These are phyloP conservation scores for Tamandua tetradactyla DNA, from an alignment of 2,797 vertebrate genomes.

Conservation along the genomic window DNA sequence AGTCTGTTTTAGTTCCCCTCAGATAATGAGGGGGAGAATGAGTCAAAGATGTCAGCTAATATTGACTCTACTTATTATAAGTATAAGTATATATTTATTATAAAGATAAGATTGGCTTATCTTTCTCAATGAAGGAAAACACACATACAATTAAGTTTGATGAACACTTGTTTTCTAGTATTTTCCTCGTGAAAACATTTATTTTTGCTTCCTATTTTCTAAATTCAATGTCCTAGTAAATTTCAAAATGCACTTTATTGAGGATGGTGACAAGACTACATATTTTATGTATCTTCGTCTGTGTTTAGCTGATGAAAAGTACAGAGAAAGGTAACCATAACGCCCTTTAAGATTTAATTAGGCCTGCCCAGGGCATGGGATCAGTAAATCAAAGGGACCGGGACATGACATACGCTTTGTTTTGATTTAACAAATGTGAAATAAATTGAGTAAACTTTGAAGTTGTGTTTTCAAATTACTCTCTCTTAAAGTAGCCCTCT, in stretches of 20 bases:
- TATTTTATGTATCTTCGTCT: neutral
- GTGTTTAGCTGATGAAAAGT: neutral
- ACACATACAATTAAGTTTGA: neutral
- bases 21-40: neutral
- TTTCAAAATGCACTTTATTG: conserved; percentile 17
- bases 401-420: neutral
- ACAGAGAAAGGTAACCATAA: neutral
- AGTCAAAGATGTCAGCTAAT: neutral
- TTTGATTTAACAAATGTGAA: neutral
- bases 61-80: too few relatives aligned
- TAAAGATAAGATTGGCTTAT: too few relatives aligned
- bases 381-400: neutral
- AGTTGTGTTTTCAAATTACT: neutral
- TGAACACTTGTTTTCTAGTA: neutral
- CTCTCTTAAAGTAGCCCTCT: neutral
- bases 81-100: too few relatives aligned
- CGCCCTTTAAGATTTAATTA: neutral
- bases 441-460: neutral
- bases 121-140: neutral
- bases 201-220: neutral
- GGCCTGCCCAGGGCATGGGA: neutral
- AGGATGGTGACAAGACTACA: neutral
- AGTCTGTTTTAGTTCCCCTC: too few relatives aligned
- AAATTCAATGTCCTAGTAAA: neutral
- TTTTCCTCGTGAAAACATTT: neutral